Base-by-base conservation (phyloP, 1,140 invertebrate genomes). In the Trachymyrmex septentrionalis region DNA sequence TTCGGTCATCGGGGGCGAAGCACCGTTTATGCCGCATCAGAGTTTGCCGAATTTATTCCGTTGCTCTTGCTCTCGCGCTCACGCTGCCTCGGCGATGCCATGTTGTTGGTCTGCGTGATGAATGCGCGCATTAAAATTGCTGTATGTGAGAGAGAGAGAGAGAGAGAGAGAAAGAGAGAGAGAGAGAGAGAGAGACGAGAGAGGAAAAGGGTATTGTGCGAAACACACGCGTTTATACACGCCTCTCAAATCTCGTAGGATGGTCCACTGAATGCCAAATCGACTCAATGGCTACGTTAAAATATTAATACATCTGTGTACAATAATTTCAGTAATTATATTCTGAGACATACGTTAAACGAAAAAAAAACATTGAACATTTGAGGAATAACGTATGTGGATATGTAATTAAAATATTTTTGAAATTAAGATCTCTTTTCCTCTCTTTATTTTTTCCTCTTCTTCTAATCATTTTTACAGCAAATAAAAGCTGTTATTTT, bases 11-110 rank as follows among this genome's bases (percentile, higher is more conserved):
- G 87, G 80, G 87, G 80, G 85, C 85, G 78, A 57, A 77, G 67
- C 55, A 85, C 86, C 91, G 89, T 92, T 92, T 92, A 92, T 92
- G 91, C 90, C 90, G 91, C 91, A 92, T 92, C 91, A 92, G 90
- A 92, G 92, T 92, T 92, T 89, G 89, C 91, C 85, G 89, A 92
- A 92, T 92, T 92, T 92, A 92, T 92, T 92, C 90, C 92, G 91
- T 90, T 88, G 91, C 90, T 86, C 81, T 55, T 69, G 55, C 72
- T 75, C 72, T 75, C 78, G 71, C 88, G 71, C 88, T 71, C 87
- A 73, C 72, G 87, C 57, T 88, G 86, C 85, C 88, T 90, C 59
- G 66, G 75, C 78, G 86, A 75, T 88, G 88, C 88, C 66, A 86
- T 86, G 86, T 87, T 82, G 85, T 89, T 86, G 55, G 80, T 81